Conservation (phyloP, 2,113 vertebrate species). For the Hippoglossus stenolepis region DNA sequence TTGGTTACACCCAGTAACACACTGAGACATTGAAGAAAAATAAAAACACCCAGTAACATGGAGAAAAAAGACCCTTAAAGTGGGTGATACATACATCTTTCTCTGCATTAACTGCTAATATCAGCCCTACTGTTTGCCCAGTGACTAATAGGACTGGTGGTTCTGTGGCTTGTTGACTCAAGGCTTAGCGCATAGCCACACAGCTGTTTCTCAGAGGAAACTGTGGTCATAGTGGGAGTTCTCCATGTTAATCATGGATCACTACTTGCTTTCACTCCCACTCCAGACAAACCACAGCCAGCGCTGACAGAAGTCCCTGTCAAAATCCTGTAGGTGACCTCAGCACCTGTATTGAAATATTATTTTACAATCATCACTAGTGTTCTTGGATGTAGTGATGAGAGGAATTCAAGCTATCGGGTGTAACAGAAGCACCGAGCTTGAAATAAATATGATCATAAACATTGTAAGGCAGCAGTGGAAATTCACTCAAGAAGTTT, state of each 20-base stretch:
- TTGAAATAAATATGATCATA: conserved; percentile 38
- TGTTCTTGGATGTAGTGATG: conserved; percentile 30
- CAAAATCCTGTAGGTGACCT: conserved; percentile 61
- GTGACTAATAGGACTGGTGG: conserved; percentile 74
- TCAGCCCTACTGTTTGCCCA: conserved; percentile 46
- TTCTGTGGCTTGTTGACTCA: conserved; percentile 76
- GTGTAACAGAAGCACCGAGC: neutral
- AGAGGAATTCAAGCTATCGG: neutral
- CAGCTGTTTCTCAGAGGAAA: conserved; percentile 77
- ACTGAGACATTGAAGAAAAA: conserved; percentile 42
- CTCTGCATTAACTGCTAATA: conserved; percentile 52
- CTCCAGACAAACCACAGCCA: conserved; percentile 69
- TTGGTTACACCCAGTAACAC: conserved; percentile 42
- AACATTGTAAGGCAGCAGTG: conserved; percentile 36
- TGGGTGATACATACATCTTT: conserved; percentile 30
- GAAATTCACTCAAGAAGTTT: conserved; percentile 50
- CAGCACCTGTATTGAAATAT: conserved; percentile 66
- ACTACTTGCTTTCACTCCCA: conserved; percentile 74
- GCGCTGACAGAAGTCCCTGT: conserved; percentile 55
- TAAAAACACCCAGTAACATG: conserved; percentile 47
- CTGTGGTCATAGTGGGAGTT: conserved; percentile 79
- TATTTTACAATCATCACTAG: conserved; percentile 31
- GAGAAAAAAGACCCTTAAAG: conserved; percentile 17
- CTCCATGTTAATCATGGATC: conserved; percentile 78
- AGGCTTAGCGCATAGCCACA: conserved; percentile 74